A percentile compares a stretch with the other conserved stretches of the same genome.
Evolutionary conservation across 2,113 vertebrate species (phyloP).

Genomic region (Paracanthobrama guichenoti): DNA sequence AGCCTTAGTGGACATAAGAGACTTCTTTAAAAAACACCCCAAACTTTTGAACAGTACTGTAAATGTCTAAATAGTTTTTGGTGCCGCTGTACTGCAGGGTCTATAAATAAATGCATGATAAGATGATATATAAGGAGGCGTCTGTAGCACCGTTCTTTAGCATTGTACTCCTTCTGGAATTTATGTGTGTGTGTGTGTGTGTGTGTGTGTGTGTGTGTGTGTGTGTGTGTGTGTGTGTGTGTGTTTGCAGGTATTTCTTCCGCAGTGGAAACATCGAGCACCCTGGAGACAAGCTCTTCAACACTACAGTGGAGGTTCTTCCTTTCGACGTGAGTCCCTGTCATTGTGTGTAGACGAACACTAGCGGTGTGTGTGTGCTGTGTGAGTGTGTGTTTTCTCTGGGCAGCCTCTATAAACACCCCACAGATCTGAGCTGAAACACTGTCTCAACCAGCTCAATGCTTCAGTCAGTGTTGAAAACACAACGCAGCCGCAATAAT

Average conservation of each 20-base stretch:
- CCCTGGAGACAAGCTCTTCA: constrained; percentile 97
- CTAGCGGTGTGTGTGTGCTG: background rate
- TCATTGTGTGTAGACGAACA: constrained; percentile 15
- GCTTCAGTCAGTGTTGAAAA: background rate
- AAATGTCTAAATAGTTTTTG: background rate
- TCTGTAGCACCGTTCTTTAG: background rate
- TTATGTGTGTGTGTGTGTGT: no score
- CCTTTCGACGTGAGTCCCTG: constrained; percentile 90
- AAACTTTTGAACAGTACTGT: no score
- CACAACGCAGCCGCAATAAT: background rate
- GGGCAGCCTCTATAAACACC: background rate
- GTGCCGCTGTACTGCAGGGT: background rate
- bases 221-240: constrained; percentile 40
- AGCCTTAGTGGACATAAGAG: no score
- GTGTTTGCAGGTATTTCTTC: constrained; percentile 89
- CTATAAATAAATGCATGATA: constrained; percentile 18
- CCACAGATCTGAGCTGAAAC: constrained; percentile 8
- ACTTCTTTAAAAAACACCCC: no score
- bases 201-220: no score
- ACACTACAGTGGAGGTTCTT: constrained; percentile 94
- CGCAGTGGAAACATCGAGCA: constrained; percentile 97
- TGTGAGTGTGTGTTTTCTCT: background rate
- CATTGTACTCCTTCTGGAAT: background rate
- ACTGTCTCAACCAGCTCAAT: background rate
- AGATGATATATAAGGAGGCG: background rate